These are phyloP conservation scores for Sebastes umbrosus DNA, from an alignment of 2,797 vertebrate genomes.

Conservation along the genomic window DNA sequence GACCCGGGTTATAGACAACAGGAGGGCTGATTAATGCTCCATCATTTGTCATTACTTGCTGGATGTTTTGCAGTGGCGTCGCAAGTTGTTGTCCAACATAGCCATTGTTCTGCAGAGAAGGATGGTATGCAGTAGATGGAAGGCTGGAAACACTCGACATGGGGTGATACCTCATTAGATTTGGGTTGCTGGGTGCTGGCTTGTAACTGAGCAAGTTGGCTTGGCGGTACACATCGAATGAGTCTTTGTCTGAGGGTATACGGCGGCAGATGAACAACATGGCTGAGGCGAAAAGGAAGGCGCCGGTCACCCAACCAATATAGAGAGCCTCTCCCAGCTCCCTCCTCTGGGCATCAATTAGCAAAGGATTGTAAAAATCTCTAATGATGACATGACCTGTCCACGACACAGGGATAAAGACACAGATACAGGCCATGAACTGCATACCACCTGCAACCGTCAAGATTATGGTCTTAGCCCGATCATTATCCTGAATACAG, in stretches of 20 bases:
- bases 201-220: slow-evolving; percentile 47
- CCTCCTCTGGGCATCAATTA: slow-evolving; percentile 84
- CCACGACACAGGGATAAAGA: slow-evolving; percentile 92
- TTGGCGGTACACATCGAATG: slow-evolving; percentile 52
- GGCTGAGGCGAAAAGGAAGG: slow-evolving; percentile 83
- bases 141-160: slow-evolving; percentile 56
- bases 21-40: slow-evolving; percentile 27
- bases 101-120: slow-evolving; percentile 29
- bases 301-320: slow-evolving; percentile 89
- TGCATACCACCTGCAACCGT: slow-evolving; percentile 84
- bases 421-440: slow-evolving; percentile 81
- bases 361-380: slow-evolving; percentile 88
- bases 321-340: slow-evolving; percentile 94
- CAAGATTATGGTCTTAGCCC: slow-evolving; percentile 75
- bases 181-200: neutral
- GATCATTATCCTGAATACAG: slow-evolving; percentile 70
- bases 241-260: slow-evolving; percentile 52
- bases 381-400: slow-evolving; percentile 85
- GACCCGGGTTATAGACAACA: slow-evolving; percentile 30
- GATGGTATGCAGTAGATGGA: neutral
- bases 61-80: slow-evolving; percentile 24
- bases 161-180: slow-evolving; percentile 60
- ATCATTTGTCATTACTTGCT: slow-evolving; percentile 21
- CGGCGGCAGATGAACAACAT: slow-evolving; percentile 82
- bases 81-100: slow-evolving; percentile 29